phyloP scores from a whole-genome alignment of 2,113 vertebrate genomes.

The Caracal caracal region DNA sequence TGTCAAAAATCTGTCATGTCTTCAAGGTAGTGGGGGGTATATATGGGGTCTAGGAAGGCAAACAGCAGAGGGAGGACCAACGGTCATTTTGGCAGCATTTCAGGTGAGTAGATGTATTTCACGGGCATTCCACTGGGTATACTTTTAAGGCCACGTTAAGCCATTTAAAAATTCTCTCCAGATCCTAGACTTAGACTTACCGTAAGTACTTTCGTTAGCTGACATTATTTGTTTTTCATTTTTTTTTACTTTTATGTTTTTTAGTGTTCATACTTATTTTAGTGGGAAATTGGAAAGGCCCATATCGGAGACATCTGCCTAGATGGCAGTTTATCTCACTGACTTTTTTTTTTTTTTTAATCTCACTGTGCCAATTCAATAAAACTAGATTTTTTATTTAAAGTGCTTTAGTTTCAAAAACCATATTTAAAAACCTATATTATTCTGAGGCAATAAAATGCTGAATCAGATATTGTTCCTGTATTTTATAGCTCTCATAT shows the following conservation, averaged over 20 bases:
- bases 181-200: neutral
- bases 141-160: slow-evolving; percentile 22
- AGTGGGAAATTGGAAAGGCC: neutral
- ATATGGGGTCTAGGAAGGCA: neutral
- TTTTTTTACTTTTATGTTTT: neutral
- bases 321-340: neutral
- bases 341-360: neutral
- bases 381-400: slow-evolving; percentile 11
- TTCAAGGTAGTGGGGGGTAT: neutral
- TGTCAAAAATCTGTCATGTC: neutral
- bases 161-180: slow-evolving; percentile 18
- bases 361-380: neutral
- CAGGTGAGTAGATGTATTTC: neutral
- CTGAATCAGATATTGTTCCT: slow-evolving; percentile 12
- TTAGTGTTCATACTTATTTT: slow-evolving; percentile 16
- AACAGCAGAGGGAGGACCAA: neutral
- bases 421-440: neutral
- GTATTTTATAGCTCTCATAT: neutral
- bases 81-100: neutral
- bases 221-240: neutral
- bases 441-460: neutral
- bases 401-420: neutral
- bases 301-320: neutral
- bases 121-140: neutral
- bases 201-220: neutral